phyloP scores from a whole-genome alignment of 2,113 vertebrate species.

The Myotis davidii region DNA sequence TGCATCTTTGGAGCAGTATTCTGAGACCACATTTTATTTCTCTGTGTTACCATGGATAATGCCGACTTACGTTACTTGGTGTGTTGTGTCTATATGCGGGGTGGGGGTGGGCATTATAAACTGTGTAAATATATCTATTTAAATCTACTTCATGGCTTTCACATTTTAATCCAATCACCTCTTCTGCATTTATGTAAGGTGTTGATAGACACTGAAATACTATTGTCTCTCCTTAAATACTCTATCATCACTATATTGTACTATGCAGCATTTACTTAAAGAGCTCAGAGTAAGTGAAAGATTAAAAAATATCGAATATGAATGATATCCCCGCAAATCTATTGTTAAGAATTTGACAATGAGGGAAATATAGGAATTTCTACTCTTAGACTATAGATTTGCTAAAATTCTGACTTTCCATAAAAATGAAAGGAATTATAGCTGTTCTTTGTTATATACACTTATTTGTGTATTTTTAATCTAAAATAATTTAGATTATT shows the following conservation, averaged over 20 bases:
- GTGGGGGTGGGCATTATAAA: neutral
- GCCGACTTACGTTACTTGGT: neutral
- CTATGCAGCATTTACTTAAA: neutral
- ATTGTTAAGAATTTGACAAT: neutral
- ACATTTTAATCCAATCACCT: neutral
- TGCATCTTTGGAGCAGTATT: neutral
- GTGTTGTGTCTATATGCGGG: neutral
- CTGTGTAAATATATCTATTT: neutral
- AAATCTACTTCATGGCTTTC: neutral
- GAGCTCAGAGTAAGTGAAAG: neutral
- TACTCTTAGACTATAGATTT: neutral
- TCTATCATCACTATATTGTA: neutral
- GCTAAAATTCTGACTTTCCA: neutral
- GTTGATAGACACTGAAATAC: neutral
- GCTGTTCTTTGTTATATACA: neutral
- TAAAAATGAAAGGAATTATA: neutral
- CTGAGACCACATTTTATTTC: neutral
- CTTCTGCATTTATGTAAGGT: neutral
- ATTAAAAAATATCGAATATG: neutral
- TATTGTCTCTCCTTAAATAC: neutral
- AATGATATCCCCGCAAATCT: neutral
- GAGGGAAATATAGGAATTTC: neutral
- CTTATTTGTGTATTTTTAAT: constrained; percentile 19
- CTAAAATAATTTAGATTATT: neutral
- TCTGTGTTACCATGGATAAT: neutral